Evolutionary conservation across 2,888 invertebrate species (phyloP), one percentile per base, ranked within the genome.

Genomic region (Drosophila falleni): DNA sequence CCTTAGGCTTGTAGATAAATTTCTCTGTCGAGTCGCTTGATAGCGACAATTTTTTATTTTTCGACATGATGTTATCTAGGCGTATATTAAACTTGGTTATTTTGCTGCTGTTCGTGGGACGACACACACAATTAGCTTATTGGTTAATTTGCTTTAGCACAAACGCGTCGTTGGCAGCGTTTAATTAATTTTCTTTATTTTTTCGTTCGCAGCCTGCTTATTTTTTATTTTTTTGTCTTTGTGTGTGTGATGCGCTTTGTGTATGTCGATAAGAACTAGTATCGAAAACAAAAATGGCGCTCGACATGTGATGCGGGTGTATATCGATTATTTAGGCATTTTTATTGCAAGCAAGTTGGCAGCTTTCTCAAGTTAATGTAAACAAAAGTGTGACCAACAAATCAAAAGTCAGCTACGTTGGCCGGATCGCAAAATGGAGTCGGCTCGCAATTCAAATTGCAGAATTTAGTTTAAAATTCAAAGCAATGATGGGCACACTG

Each of bases 51-150:
- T 91, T 91, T 80, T 91, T 91, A 74, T 91, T 89, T 82, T 91
- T 91, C 74, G 91, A 91, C 91, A 91, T 91, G 72, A 91, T 91
- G 64, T 81, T 91, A 79, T 91, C 91, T 64, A 91, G 90, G 71
- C 90, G 87, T 71, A 91, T 89, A 63, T 89, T 88, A 71, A 91
- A 91, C 87, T 90, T 85, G 63, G 89, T 91, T 90, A 91, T 91
- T 87, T 91, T 91, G 91, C 70, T 75, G 89, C 71, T 56, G 67
- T 74, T 80, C n/a, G 58, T 61, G 11, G 55, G 63, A 67, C 71
- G 69, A 58, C 58, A 69, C 75, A 67, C 72, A 72, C 74, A 42
- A 47, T 53, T 49, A 59, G 42, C 59, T 56, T 46, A 64, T 64
- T 54, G 10, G 16, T 51, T 41, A 39, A 59, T 63, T 71, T 46